Base-by-base conservation (phyloP, 2,888 invertebrate species). In the Muscina levida region DNA sequence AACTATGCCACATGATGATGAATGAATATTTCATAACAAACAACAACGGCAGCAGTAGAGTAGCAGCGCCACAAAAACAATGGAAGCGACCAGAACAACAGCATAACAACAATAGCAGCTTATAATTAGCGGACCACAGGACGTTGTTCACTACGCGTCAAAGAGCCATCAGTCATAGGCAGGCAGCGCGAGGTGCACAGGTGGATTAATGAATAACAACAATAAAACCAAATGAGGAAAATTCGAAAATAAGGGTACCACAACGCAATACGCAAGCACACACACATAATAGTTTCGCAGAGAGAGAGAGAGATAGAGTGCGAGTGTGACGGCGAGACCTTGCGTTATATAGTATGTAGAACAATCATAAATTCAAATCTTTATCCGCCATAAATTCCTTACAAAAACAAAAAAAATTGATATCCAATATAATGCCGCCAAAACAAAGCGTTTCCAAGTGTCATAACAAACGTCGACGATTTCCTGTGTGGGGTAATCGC, bases 291-390 rank as follows among this genome's bases (percentile, higher is more conserved):
- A n/a, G n/a, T n/a, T n/a, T n/a, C n/a, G n/a, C n/a, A n/a, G n/a
- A n/a, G n/a, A n/a, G n/a, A n/a, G n/a, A n/a, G n/a, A n/a, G n/a
- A n/a, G n/a, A n/a, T n/a, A n/a, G n/a, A n/a, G n/a, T n/a, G n/a
- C n/a, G n/a, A n/a, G n/a, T n/a, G n/a, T n/a, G n/a, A n/a, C n/a
- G n/a, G n/a, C n/a, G n/a, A n/a, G n/a, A n/a, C n/a, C n/a, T n/a
- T n/a, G n/a, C n/a, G n/a, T n/a, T 31, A 31, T 8, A 31, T 48
- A 2, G 17, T 44, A 46, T 48, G 31, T 59, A 37, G 37, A 59
- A 59, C 37, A 59, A 39, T 59, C 59, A 39, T 59, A 59, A 59
- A 59, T 59, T 59, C 39, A 59, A 59, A 59, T 59, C 59, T 59
- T 59, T 59, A 17, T 37, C 37, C 59, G 19, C 39, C 17, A 59